Conservation (phyloP, 2,888 invertebrate genomes). For the Pedicia rivosa region DNA sequence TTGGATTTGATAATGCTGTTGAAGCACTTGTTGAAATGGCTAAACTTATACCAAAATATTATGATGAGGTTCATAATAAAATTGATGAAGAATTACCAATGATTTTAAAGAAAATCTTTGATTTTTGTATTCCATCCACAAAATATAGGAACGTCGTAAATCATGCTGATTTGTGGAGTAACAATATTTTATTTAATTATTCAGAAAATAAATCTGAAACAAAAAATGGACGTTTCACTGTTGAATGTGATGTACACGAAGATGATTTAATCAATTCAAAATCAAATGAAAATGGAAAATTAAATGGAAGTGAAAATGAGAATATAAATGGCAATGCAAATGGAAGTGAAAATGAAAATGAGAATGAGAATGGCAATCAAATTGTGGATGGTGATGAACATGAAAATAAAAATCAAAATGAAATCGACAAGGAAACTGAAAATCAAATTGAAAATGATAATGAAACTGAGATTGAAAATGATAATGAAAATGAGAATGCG, state of each 20-base stretch:
- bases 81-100: slow-evolving; percentile 17
- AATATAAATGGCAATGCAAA: no score
- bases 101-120: slow-evolving; percentile 15
- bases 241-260: slow-evolving; percentile 6
- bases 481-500: slow-evolving; percentile 32
- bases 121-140: slow-evolving; percentile 19
- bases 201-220: no score
- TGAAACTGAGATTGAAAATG: no score
- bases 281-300: neutral
- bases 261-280: no score
- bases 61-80: slow-evolving; percentile 17
- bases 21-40: slow-evolving; percentile 22
- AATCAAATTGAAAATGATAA: no score
- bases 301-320: neutral
- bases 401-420: no score
- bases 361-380: slow-evolving; percentile 33
- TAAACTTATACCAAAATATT: slow-evolving; percentile 18
- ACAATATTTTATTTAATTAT: slow-evolving; percentile 25
- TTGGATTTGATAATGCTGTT: slow-evolving; percentile 20
- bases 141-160: slow-evolving; percentile 31
- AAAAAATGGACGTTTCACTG: no score
- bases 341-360: no score
- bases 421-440: no score
- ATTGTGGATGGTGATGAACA: slow-evolving; percentile 28
- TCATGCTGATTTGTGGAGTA: slow-evolving; percentile 28